Evolutionary conservation across 2,888 invertebrate genomes (phyloP), one percentile per base, ranked within the genome.

Genomic region (Dasysyrphus tricinctus): DNA sequence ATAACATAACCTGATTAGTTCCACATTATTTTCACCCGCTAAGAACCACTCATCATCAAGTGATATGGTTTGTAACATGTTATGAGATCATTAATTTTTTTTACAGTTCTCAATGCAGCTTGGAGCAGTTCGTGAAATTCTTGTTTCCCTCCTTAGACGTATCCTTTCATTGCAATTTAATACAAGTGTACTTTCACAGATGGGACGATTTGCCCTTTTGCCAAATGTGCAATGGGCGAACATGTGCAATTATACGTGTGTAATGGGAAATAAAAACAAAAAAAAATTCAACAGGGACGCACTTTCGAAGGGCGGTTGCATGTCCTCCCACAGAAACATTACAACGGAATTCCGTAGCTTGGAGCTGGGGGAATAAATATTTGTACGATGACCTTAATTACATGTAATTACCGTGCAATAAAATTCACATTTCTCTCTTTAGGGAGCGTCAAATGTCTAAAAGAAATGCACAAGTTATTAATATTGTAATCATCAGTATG

Each of bases 301-400:
- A 79, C 75, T 83, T 82, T 79, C 49, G 37, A 63, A 63, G 79
- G 83, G 83, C 63, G 83, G 44, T 3, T 49, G 11, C 65, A 75
- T 70, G 75, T 75, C 83, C 79, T 75, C 75, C 70, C 70, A 63
- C 47, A 56, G 65, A 75, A 69, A 75, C 63, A 57, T 83, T 75
- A 75, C 75, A 74, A 65, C 72, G 65, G 79, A 79, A 7, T 16
- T 47, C 73, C 57, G 74, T 65, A 61, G 74, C 75, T 79, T 51
- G 24, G 19, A 47, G 16, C 47, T 47, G 4, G 42, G 34, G 57
- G 75, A 73, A 78, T 75, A 79, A 70, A 79, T 83, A 79, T 79
- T 83, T 83, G 85, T 80, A 69, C 80, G 77, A 81, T 80, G 86
- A 82, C 86, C 82, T 88, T 88, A 88, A 88, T 88, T 88, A 80